Base-by-base conservation (phyloP, 1,140 invertebrate genomes). In the Pachypeltis micranthus region DNA sequence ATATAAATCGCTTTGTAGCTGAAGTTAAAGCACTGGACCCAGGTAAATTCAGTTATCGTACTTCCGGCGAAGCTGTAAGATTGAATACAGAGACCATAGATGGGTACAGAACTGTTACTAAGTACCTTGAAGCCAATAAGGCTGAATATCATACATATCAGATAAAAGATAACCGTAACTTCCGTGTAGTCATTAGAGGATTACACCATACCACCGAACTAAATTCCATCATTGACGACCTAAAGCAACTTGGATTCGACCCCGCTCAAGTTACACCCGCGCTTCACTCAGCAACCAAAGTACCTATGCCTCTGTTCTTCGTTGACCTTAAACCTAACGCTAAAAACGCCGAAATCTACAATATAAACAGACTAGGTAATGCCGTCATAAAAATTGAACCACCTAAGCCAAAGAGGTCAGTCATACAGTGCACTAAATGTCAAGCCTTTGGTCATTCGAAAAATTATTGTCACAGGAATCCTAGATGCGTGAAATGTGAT, bases 351-450 rank as follows among this genome's bases (percentile, higher is more conserved):
- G 55, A 57, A 28, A 28, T 57, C 10, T 57, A 57, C 25, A 57
- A 57, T 25, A 2, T 57, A 2, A 57, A 3, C 3, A 23, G 55
- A 28, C 26, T 57, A 23, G 3, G 21, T 7, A 28, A 57, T 28
- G 55, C 55, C 7, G 55, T 57, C 4, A 28, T 57, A 25, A 57
- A 57, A 28, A 57, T 57, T 25, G 26, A 57, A 57, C 55, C 55
- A 12, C 55, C 55, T 21, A 57, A 27, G 27, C 55, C 55, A 10
- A 57, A 57, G 27, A 2, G 21, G 7, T 57, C 55, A 24, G 55
- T 57, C 7, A 57, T 57, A 57, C 55, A 57, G 21, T 57, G 55
- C 26, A 57, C 55, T 14, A 57, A 57, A 26, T 57, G 55, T 21
- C 55, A 57, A 57, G 23, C 55, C 4, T 57, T 25, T 57, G 55